Evolutionary conservation across 2,113 vertebrate genomes (phyloP).

Genomic region (Epinephelus lanceolatus): DNA sequence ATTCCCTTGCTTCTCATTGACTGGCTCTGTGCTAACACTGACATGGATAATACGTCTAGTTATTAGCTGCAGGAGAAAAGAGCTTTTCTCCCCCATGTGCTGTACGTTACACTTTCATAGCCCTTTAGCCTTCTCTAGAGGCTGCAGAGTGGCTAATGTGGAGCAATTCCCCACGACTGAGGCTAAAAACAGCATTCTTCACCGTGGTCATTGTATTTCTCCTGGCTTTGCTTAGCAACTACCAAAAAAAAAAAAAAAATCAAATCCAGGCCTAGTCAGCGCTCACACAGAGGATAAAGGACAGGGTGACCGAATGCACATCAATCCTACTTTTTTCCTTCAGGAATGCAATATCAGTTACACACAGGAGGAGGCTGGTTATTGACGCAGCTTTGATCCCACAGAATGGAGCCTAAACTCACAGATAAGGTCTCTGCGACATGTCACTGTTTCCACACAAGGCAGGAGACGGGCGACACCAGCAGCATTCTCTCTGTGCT

Average conservation of each 20-base stretch:
- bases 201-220: constrained; percentile 52
- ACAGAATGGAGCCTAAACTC: constrained; percentile 32
- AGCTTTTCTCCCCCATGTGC: constrained; percentile 34
- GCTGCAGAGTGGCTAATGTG: constrained; percentile 51
- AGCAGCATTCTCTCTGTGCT: constrained; percentile 21
- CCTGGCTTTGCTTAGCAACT: constrained; percentile 70
- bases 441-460: constrained; percentile 39
- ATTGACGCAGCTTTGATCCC: constrained; percentile 40
- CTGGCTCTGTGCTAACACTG: constrained; percentile 1
- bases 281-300: constrained; percentile 44
- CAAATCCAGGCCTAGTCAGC: constrained; percentile 46
- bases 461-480: constrained; percentile 38
- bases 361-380: constrained; percentile 11
- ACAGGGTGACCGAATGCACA: constrained; percentile 33
- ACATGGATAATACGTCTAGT: constrained; percentile 44
- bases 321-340: constrained; percentile 36
- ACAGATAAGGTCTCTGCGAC: constrained; percentile 44
- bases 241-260: constrained; percentile 22
- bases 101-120: constrained; percentile 36
- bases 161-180: constrained; percentile 48
- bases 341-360: constrained; percentile 34
- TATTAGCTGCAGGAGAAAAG: constrained; percentile 38
- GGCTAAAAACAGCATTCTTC: constrained; percentile 73
- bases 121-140: constrained; percentile 37
- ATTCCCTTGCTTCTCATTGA: constrained; percentile 40